Evolutionary conservation across 2,113 vertebrate species (phyloP), one percentile per base, ranked within the genome.

Genomic region (Megalops atlanticus): DNA sequence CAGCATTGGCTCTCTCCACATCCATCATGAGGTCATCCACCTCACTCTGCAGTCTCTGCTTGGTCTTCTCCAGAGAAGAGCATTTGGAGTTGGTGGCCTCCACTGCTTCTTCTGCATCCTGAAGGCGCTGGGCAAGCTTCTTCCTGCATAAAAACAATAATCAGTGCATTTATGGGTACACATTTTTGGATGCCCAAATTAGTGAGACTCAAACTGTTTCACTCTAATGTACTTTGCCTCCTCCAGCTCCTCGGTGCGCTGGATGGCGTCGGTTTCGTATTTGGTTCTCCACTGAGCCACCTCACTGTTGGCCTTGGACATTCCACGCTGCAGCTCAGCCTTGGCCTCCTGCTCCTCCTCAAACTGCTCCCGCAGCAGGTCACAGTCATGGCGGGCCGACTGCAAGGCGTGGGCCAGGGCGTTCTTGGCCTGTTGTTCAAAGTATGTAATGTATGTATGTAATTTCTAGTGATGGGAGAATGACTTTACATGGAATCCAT

Each of bases 261-360:
- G 95, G 85, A 97, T 96, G 58, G 95, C 95, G 0, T 97, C 96
- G 0, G 95, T 96, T 86, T 97, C 95, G 0, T 97, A 97, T 84
- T 96, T 96, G 83, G 90, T 97, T 86, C 96, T 96, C 96, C 96
- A 97, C 64, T 89, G 90, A 54, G 90, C 77, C 78, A 92, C 90
- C 36, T 94, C 93, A 24, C 87, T 81, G 89, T 91, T 92, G 49
- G 92, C 91, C 84, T 92, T 94, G 82, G 86, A 84, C 91, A 83
- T 58, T 27, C 74, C 15, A 24, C 58, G 90, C 81, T 92, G 92
- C 35, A 92, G 87, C 78, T 93, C n/a, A n/a, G n/a, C n/a, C n/a
- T n/a, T n/a, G n/a, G n/a, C n/a, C n/a, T n/a, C n/a, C n/a, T n/a
- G n/a, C n/a, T n/a, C n/a, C n/a, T n/a, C n/a, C n/a, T n/a, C n/a